Evolutionary conservation across 2,888 invertebrate genomes (phyloP), one percentile per base, ranked within the genome.

Genomic region (Branchinecta sandiegonensis): DNA sequence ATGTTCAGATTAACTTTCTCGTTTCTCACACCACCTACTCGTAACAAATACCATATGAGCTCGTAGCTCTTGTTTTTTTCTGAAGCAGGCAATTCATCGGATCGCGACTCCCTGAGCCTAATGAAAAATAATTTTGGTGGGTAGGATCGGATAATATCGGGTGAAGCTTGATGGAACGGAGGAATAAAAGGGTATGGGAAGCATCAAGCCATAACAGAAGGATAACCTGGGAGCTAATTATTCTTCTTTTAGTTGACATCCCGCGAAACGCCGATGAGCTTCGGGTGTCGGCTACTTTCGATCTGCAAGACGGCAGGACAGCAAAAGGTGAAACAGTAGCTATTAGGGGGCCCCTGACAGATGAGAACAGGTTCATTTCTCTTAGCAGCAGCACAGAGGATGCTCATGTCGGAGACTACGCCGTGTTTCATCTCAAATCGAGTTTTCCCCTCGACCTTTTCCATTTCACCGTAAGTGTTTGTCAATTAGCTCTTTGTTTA

Each of bases 341-440:
- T 17, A 1, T 14, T 56, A 8, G 56, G 17, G 56, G 14, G 7
- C 77, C 76, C 71, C 78, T 76, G 71, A 79, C 80, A 0, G 76
- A 77, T 0, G 75, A 76, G 48, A 74, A 76, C 50, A 78, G 78
- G 70, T 80, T 76, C 74, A 74, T 82, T 10, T 76, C 77, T 47
- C 76, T 83, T 11, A 75, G 78, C 68, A 78, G 81, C 3, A 80
- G 80, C 50, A 81, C 81, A n/a, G 75, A 73, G 47, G 71, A 71
- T 67, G 75, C 76, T 37, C 72, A 77, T 72, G 79, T 80, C 8
- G 81, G 81, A 68, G 79, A 82, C 71, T 83, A 80, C 75, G 81
- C 80, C 72, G 77, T 82, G 11, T 79, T 83, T 72, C 82, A 82
- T 71, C 79, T 83, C 13, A 76, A 77, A 69, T 76, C 80, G 2